These are phyloP conservation scores for Toxonevra muliebris DNA, from an alignment of 2,888 invertebrate genomes.

Conservation along the genomic window DNA sequence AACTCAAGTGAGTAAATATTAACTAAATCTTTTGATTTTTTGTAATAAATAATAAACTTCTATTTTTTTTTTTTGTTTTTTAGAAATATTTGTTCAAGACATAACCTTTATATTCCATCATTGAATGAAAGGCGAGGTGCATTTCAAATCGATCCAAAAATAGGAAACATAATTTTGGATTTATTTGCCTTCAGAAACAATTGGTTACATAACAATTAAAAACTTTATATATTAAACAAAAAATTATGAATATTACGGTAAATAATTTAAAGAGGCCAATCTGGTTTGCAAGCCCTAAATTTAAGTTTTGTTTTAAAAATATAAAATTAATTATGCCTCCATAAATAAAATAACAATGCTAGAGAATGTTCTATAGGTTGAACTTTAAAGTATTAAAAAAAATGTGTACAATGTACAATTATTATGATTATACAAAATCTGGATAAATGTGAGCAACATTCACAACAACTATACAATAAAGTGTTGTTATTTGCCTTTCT, in stretches of 20 bases:
- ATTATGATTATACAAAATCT: no score
- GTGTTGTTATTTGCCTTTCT: no score
- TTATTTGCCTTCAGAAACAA: constrained; percentile 42
- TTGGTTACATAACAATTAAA: constrained; percentile 37
- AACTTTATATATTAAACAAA: background rate
- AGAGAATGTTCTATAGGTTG: no score
- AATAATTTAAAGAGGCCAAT: background rate
- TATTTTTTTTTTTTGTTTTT: constrained; percentile 26
- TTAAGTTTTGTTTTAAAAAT: no score
- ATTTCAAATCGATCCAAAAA: constrained; percentile 39
- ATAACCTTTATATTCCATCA: constrained; percentile 35
- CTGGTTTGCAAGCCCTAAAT: no score
- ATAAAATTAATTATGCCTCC: no score
- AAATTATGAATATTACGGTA: background rate
- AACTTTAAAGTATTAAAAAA: no score
- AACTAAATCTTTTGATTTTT: background rate
- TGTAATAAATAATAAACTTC: background rate
- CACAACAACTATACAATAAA: no score
- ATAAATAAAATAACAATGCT: no score
- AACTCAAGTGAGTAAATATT: constrained; percentile 44
- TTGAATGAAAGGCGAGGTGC: constrained; percentile 32
- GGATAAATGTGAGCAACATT: no score
- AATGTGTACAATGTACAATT: no score
- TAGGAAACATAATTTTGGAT: constrained; percentile 44
- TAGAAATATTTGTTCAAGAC: constrained; percentile 35